phyloP scores from a whole-genome alignment of 2,888 invertebrate genomes.

The Epinotia nisella region DNA sequence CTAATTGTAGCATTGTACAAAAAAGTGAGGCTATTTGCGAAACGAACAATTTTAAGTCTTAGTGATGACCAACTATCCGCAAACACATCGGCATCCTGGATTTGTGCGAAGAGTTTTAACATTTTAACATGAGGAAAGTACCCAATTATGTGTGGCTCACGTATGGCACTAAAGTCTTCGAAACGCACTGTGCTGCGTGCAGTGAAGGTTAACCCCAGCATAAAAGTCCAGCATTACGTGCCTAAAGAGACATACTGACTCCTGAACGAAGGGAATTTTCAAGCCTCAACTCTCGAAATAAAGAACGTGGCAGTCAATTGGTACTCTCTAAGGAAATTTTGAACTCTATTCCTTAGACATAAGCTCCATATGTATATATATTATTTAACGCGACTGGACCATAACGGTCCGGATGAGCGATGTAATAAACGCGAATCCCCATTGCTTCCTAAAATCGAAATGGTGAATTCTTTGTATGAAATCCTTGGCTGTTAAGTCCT shows the following conservation, averaged over 20 bases:
- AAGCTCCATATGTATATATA: neutral
- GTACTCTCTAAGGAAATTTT: neutral
- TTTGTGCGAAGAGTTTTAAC: no score
- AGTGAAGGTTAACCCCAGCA: no score
- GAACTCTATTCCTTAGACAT: neutral
- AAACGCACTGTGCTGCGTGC: no score
- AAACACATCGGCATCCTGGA: no score
- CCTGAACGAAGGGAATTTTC: neutral
- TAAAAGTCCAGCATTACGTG: no score
- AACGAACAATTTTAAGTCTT: no score
- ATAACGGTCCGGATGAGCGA: constrained; percentile 23
- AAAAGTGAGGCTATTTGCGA: no score
- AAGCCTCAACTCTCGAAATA: constrained; percentile 9
- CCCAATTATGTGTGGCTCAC: no score
- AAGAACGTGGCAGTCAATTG: neutral
- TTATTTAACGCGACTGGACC: constrained; percentile 9
- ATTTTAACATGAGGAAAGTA: no score
- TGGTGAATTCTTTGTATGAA: neutral
- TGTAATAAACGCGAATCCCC: constrained; percentile 18
- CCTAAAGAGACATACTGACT: neutral
- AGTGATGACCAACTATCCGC: no score
- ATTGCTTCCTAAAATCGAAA: neutral
- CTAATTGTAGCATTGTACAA: no score
- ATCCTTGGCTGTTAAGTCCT: neutral
- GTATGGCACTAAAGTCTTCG: no score